These are phyloP conservation scores for Papilio xuthus DNA, from an alignment of 1,140 invertebrate genomes.

Conservation along the genomic window DNA sequence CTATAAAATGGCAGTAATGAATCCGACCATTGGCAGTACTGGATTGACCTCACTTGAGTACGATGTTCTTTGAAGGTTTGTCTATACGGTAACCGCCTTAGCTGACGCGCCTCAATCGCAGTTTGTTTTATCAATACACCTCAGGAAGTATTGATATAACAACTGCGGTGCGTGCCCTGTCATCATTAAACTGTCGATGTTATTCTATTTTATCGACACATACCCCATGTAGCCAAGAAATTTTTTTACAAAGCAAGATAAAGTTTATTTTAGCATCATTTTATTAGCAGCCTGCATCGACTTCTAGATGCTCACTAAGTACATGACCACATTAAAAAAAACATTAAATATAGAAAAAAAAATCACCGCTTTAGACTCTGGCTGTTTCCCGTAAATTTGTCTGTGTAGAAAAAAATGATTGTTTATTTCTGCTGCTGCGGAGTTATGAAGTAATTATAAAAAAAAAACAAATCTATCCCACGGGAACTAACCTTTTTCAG, in stretches of 20 bases:
- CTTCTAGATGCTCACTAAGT: not conserved
- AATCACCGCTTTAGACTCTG: not conserved
- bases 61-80: not conserved
- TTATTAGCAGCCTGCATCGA: not conserved
- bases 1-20: not conserved
- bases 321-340: not conserved
- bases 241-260: not conserved
- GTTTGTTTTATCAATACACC: slow-evolving; percentile 22
- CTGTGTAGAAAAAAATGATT: not conserved
- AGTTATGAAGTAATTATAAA: not conserved
- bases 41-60: not conserved
- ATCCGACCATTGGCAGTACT: not conserved
- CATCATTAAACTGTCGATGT: not conserved
- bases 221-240: not conserved
- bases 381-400: not conserved
- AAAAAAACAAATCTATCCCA: not conserved
- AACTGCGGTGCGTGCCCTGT: not conserved
- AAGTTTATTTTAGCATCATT: not conserved
- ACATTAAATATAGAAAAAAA: not conserved
- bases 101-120: not conserved
- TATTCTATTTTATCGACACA: not conserved
- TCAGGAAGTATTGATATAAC: slow-evolving; percentile 20
- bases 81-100: not conserved
- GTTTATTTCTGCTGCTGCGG: not conserved
- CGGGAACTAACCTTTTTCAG: not conserved